These are phyloP conservation scores for Callyntrura guangdongensis DNA, from an alignment of 2,888 invertebrate species.

Conservation along the genomic window DNA sequence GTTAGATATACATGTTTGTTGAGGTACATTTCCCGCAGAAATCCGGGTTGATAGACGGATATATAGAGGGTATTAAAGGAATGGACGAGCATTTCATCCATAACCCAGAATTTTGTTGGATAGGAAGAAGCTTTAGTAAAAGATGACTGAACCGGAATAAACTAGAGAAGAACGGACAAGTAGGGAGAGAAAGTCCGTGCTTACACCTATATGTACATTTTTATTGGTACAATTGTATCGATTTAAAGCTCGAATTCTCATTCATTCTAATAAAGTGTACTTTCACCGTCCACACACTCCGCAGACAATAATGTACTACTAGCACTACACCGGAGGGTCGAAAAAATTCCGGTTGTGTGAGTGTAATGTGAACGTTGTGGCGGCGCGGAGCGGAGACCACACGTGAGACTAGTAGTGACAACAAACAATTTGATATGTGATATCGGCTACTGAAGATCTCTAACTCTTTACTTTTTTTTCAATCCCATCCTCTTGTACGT, in stretches of 20 bases:
- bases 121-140: conserved; percentile 64
- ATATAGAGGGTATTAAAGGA: conserved; percentile 32
- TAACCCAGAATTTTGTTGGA: conserved; percentile 38
- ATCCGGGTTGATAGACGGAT: conserved; percentile 29
- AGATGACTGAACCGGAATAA: conserved; percentile 79
- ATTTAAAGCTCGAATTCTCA: conserved; percentile 47
- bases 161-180: conserved; percentile 31
- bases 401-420: conserved; percentile 36
- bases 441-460: neutral
- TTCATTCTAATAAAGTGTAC: conserved; percentile 55
- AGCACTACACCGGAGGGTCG: neutral
- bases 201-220: neutral
- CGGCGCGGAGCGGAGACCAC: conserved; percentile 19
- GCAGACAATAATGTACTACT: neutral
- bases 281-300: neutral
- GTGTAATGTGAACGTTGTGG: conserved; percentile 1
- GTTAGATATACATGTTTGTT: neutral
- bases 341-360: conserved; percentile 8
- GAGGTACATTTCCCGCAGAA: conserved; percentile 11
- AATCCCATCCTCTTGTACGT: neutral
- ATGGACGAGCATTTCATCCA: conserved; percentile 53
- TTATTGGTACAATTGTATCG: conserved; percentile 7
- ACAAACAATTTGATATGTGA: conserved; percentile 6
- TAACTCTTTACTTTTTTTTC: neutral
- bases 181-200: conserved; percentile 47